Percentiles rank a stretch among this genome's conserved stretches.
Evolutionary conservation across 1,140 invertebrate genomes (phyloP).

Genomic region (Bombus sibiricus): DNA sequence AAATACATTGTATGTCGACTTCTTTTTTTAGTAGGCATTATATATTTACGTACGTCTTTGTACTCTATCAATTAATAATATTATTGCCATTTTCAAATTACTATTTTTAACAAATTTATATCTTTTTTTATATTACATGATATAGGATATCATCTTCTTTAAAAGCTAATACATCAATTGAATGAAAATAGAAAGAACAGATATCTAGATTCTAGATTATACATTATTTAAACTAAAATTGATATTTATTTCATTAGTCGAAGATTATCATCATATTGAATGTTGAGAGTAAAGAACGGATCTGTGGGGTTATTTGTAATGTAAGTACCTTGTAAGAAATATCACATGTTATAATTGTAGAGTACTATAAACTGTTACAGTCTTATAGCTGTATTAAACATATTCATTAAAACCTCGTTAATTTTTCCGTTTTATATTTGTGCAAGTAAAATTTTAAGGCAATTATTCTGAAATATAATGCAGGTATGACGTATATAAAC

Average conservation of each 20-base stretch:
- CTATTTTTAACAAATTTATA: neutral
- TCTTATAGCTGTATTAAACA: slow-evolving; percentile 72
- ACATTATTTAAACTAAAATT: slow-evolving; percentile 32
- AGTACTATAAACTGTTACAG: slow-evolving; percentile 78
- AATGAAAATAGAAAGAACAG: neutral
- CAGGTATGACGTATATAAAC: slow-evolving; percentile 33
- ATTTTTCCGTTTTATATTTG: slow-evolving; percentile 66
- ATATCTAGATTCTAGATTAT: slow-evolving; percentile 10
- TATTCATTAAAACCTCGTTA: slow-evolving; percentile 67
- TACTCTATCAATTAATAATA: neutral
- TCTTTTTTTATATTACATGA: slow-evolving; percentile 5
- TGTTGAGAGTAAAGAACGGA: slow-evolving; percentile 64
- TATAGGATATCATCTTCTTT: neutral
- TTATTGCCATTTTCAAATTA: slow-evolving; percentile 10
- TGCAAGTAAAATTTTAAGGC: slow-evolving; percentile 64
- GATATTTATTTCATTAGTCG: slow-evolving; percentile 47
- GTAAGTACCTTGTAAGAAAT: slow-evolving; percentile 75
- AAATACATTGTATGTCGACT: neutral
- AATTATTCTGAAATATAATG: slow-evolving; percentile 37
- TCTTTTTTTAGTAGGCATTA: neutral
- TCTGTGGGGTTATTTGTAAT: slow-evolving; percentile 71
- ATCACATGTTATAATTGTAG: slow-evolving; percentile 77
- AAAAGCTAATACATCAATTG: neutral
- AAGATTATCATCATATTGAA: slow-evolving; percentile 32
- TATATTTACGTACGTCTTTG: neutral